Evolutionary conservation across 2,888 invertebrate genomes (phyloP).

Genomic region (Sialis fuliginosa): DNA sequence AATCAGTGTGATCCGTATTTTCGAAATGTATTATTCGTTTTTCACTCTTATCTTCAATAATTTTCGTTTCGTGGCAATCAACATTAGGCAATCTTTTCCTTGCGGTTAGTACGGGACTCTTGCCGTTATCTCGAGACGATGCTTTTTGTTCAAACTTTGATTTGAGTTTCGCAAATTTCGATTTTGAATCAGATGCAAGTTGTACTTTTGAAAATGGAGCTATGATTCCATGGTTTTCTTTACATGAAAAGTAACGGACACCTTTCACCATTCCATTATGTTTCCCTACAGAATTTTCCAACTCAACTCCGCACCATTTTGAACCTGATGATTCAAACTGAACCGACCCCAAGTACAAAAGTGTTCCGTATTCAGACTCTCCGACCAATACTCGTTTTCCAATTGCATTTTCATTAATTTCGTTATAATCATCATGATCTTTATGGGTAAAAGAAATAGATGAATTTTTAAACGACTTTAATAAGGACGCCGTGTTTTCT

Average conservation of each 20-base stretch:
- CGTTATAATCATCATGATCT: too few species aligned
- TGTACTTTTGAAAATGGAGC: constrained; percentile 38
- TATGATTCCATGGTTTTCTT: constrained; percentile 39
- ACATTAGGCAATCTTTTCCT: not conserved
- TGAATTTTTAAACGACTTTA: too few species aligned
- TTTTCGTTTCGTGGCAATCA: not conserved
- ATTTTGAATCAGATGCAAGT: constrained; percentile 7
- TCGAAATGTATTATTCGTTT: not conserved
- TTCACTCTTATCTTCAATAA: not conserved
- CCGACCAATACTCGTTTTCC: constrained; percentile 20
- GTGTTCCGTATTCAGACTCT: constrained; percentile 26
- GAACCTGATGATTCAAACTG: constrained; percentile 33
- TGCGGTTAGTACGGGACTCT: too few species aligned
- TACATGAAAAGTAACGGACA: constrained; percentile 41
- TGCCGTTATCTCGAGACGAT: too few species aligned
- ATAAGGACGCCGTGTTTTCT: too few species aligned
- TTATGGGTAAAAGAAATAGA: too few species aligned
- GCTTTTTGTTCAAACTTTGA: constrained; percentile 1
- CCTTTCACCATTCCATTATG: constrained; percentile 44
- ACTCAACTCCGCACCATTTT: constrained; percentile 45
- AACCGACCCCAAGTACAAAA: constrained; percentile 37
- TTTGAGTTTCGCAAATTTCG: constrained; percentile 4
- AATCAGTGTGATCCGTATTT: not conserved
- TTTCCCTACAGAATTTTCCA: constrained; percentile 35
- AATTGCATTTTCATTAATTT: constrained; percentile 7